Percentiles rank a stretch among this genome's conserved stretches.
phyloP scores from a whole-genome alignment of 1,140 invertebrate species.

The Platorchestia sp. region DNA sequence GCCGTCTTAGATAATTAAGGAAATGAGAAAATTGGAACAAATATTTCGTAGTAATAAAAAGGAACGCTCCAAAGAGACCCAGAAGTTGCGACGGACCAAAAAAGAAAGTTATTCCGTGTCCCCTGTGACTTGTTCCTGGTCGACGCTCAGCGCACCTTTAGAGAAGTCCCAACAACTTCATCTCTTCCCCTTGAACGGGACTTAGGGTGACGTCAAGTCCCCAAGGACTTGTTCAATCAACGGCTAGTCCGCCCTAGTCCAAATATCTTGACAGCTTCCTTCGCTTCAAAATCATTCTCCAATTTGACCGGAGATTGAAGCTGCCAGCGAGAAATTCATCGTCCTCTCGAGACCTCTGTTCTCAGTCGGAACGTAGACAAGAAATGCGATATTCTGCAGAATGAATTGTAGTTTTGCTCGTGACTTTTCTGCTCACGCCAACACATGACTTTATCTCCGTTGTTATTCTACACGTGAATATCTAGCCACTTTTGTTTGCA shows the following conservation, averaged over 20 bases:
- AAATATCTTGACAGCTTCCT: neutral
- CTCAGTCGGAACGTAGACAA: neutral
- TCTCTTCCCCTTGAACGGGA: neutral
- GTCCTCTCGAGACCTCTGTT: neutral
- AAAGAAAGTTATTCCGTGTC: neutral
- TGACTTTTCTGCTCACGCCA: neutral
- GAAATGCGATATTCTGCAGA: neutral
- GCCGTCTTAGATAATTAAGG: neutral
- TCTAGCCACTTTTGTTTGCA: neutral
- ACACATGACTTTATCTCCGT: neutral
- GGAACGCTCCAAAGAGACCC: no score
- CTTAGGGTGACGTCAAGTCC: neutral
- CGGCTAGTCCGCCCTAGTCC: neutral
- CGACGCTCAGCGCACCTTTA: neutral
- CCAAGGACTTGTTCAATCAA: neutral
- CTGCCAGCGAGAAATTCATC: neutral
- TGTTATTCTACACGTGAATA: neutral
- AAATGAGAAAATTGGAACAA: neutral
- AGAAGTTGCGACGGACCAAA: no score
- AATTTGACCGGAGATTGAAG: constrained; percentile 7
- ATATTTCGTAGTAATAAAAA: neutral
- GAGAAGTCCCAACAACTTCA: neutral
- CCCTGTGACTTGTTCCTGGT: neutral
- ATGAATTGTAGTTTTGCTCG: neutral
- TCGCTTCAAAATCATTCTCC: neutral